A percentile compares a stretch with the other conserved stretches of the same genome.
Conservation (phyloP, 2,888 invertebrate species). For the Horisme vitalbata region DNA sequence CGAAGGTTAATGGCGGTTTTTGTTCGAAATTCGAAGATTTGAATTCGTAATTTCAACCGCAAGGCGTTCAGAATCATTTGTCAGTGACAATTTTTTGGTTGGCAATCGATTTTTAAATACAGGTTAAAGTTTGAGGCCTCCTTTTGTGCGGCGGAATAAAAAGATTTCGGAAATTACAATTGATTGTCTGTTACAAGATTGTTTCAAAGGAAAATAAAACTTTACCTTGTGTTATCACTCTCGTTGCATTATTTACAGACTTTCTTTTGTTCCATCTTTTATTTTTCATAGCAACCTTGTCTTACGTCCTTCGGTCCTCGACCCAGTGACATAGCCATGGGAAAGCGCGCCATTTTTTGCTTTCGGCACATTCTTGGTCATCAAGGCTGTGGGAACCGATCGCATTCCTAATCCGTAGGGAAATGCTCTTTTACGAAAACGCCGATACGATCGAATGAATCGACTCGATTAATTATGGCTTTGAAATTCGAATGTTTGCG, state of each 20-base stretch:
- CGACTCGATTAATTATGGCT: conserved; percentile 68
- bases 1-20: conserved; percentile 79
- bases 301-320: conserved; percentile 45
- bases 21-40: conserved; percentile 80
- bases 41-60: conserved; percentile 82
- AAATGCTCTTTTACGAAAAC: conserved; percentile 66
- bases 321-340: conserved; percentile 65
- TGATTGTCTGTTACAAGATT: conserved; percentile 16
- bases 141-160: conserved; percentile 37
- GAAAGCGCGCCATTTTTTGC: conserved; percentile 77
- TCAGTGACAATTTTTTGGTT: conserved; percentile 82
- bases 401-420: conserved; percentile 67
- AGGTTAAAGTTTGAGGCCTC: conserved; percentile 59
- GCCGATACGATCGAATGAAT: conserved; percentile 72
- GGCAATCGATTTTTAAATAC: conserved; percentile 83
- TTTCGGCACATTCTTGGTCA: conserved; percentile 63
- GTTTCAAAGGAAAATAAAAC: not conserved
- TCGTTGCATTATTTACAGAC: not conserved
- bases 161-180: conserved; percentile 23
- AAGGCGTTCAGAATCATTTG: conserved; percentile 82
- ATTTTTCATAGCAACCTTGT: conserved; percentile 17
- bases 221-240: not conserved
- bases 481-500: conserved; percentile 59
- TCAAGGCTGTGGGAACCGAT: conserved; percentile 80
- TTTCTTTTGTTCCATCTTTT: not conserved